A percentile compares a stretch with the other conserved stretches of the same genome.
Evolutionary conservation across 2,113 vertebrate species (phyloP).

Genomic region (Micromys minutus): DNA sequence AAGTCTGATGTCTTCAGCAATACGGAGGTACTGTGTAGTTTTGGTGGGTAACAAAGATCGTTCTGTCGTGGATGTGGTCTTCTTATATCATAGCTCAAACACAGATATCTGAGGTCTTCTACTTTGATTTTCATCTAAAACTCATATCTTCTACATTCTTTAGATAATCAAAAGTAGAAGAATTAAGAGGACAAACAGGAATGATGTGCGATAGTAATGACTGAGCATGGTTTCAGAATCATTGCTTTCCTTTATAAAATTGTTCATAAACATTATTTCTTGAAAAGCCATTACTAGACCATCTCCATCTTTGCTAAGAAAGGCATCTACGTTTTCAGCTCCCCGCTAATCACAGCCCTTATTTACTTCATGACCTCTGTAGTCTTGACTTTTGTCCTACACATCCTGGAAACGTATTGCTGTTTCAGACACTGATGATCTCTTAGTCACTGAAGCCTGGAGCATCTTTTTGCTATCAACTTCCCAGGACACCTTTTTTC

Average conservation of each 20-base stretch:
- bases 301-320: not conserved
- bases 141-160: not conserved
- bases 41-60: not conserved
- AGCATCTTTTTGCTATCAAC: not conserved
- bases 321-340: not conserved
- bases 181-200: not conserved
- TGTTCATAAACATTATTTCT: not conserved
- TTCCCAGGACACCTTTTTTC: not conserved
- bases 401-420: not conserved
- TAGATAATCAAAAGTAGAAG: not conserved
- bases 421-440: not conserved
- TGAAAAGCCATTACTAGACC: not conserved
- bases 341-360: not conserved
- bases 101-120: not conserved
- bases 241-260: not conserved
- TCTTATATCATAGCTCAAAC: no score
- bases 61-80: not conserved
- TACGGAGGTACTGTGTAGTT: not conserved
- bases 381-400: slow-evolving; percentile 6
- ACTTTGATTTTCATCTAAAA: not conserved
- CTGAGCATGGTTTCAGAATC: not conserved
- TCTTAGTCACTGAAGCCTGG: slow-evolving; percentile 10
- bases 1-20: not conserved
- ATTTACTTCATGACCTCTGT: not conserved
- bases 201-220: not conserved